These are phyloP conservation scores for Cassiopea xamachana DNA, from an alignment of 30 jellyfish, hydroid and myxozoan species.

Conservation along the genomic window DNA sequence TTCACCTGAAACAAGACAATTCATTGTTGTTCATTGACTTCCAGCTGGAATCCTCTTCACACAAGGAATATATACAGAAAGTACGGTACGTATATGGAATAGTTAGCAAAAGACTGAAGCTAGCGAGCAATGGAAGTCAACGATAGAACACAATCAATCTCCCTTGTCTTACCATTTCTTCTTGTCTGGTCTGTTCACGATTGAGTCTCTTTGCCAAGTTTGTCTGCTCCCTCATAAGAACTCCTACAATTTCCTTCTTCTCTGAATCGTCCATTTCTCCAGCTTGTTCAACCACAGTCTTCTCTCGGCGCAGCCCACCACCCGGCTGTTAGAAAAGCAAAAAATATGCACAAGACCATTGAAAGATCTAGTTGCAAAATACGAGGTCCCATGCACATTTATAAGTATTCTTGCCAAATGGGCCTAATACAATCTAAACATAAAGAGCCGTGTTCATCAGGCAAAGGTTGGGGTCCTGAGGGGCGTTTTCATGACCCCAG, in stretches of 20 bases:
- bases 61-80: not conserved
- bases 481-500: too few species aligned
- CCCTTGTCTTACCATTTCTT: constrained; percentile 67
- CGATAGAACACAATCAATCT: too few species aligned
- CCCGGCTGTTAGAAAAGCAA: constrained; percentile 60
- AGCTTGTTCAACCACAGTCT: constrained; percentile 94
- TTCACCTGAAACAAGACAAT: constrained; percentile 67
- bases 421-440: too few species aligned
- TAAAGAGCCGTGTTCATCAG: too few species aligned
- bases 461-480: too few species aligned
- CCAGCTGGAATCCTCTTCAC: not conserved
- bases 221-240: constrained; percentile 91
- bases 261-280: constrained; percentile 87
- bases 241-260: constrained; percentile 81
- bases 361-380: not conserved
- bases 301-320: constrained; percentile 93
- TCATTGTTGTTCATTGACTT: not conserved
- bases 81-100: not conserved
- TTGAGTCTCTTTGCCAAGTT: constrained; percentile 76
- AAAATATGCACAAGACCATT: too few species aligned
- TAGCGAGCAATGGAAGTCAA: not conserved
- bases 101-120: not conserved
- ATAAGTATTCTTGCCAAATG: too few species aligned
- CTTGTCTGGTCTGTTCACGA: constrained; percentile 91
- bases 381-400: not conserved